Evolutionary conservation across 2,113 vertebrate genomes (phyloP).

Genomic region (Dicrurus megarhynchus): DNA sequence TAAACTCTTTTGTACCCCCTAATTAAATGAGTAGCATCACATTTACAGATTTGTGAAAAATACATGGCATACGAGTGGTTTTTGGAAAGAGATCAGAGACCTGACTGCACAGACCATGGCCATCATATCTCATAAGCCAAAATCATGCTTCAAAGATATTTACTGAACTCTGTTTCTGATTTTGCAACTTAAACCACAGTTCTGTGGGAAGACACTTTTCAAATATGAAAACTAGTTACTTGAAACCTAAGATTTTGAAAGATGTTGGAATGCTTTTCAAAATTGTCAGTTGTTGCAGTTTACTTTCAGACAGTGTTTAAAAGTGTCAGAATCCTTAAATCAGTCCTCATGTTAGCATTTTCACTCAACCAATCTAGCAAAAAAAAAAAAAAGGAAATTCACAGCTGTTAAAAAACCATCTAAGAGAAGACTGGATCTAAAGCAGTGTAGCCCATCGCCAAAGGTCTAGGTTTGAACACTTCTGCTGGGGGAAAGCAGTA

Average conservation of each 20-base stretch:
- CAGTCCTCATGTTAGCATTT: not conserved
- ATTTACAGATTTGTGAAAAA: not conserved
- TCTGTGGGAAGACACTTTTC: not conserved
- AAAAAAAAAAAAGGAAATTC: not conserved
- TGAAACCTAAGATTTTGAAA: not conserved
- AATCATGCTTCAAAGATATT: not conserved
- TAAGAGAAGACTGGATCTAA: not conserved
- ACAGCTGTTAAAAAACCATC: not conserved
- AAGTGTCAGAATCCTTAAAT: not conserved
- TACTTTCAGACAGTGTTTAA: not conserved
- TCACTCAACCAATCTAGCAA: not conserved
- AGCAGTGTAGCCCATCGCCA: not conserved
- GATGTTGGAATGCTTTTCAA: not conserved
- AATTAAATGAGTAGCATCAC: not conserved
- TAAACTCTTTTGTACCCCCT: not conserved
- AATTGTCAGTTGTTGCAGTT: not conserved
- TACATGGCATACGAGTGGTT: fast-evolving
- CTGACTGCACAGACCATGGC: not conserved
- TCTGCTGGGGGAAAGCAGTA: not conserved
- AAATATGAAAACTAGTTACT: not conserved
- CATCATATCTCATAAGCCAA: not conserved
- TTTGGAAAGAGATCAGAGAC: not conserved
- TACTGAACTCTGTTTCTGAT: not conserved
- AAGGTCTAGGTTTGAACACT: not conserved
- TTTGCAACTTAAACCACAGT: not conserved